Evolutionary conservation across 2,888 invertebrate species (phyloP).

Genomic region (Cheilosia vernalis): DNA sequence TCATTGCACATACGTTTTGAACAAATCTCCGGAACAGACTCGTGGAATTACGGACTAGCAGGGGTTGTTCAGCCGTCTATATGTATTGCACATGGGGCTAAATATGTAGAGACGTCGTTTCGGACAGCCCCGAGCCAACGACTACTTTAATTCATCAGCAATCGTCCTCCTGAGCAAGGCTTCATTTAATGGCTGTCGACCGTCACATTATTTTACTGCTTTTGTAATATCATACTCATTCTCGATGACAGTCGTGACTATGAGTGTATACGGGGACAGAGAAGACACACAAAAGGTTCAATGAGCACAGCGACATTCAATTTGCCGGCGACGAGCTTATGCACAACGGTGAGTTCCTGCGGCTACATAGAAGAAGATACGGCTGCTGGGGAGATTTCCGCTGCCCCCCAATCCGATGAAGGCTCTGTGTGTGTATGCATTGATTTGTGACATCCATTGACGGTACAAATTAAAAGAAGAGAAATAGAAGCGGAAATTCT

Average conservation of each 20-base stretch:
- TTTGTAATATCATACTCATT: constrained; percentile 30
- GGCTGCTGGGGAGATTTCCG: not conserved
- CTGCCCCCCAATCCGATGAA: not conserved
- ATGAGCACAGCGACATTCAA: constrained; percentile 63
- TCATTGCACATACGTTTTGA: too few species aligned
- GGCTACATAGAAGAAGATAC: constrained; percentile 3
- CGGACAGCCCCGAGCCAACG: not conserved
- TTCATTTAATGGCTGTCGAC: constrained; percentile 43
- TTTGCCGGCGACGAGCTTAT: constrained; percentile 35
- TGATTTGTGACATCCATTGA: constrained; percentile 74
- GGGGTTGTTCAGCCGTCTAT: too few species aligned
- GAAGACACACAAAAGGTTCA: constrained; percentile 17
- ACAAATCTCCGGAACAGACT: too few species aligned
- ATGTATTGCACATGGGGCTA: too few species aligned
- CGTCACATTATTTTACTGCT: constrained; percentile 61
- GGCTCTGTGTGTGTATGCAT: constrained; percentile 28
- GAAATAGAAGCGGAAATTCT: constrained; percentile 53
- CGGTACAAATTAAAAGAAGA: constrained; percentile 70
- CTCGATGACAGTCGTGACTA: constrained; percentile 29
- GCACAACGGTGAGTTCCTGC: constrained; percentile 44
- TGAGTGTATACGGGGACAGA: not conserved
- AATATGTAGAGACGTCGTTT: too few species aligned
- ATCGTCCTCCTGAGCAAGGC: not conserved
- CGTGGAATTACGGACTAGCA: too few species aligned
- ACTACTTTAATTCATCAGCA: constrained; percentile 44